Evolutionary conservation across 1,140 invertebrate species (phyloP).

Genomic region (Sycophila sp.): DNA sequence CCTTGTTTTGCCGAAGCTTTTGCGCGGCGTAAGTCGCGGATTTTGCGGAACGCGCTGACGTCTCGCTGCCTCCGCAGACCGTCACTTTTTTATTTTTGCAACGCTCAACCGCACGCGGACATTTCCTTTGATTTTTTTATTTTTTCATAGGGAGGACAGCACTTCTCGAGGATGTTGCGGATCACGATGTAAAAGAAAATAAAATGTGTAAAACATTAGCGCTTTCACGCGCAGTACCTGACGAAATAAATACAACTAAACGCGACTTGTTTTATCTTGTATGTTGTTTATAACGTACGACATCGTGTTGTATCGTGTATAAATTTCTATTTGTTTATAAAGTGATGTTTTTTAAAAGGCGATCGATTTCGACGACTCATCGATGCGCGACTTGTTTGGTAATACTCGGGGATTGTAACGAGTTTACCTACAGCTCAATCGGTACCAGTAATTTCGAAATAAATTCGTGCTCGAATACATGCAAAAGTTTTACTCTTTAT

Average conservation of each 20-base stretch:
- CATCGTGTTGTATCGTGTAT: constrained; percentile 9
- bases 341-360: constrained; percentile 20
- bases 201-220: constrained; percentile 8
- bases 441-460: constrained; percentile 23
- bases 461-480: constrained; percentile 30
- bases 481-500: not conserved
- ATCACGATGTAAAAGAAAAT: too few relatives aligned
- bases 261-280: constrained; percentile 15
- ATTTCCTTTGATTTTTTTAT: constrained; percentile 10
- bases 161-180: too few relatives aligned
- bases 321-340: constrained; percentile 19
- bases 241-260: constrained; percentile 17
- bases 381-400: constrained; percentile 8
- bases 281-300: constrained; percentile 22
- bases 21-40: not conserved
- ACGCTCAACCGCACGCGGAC: not conserved
- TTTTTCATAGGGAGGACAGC: not conserved
- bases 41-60: not conserved
- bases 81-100: constrained; percentile 19
- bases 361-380: not conserved
- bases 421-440: constrained; percentile 9
- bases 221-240: constrained; percentile 18
- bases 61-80: not conserved
- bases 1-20: constrained; percentile 12
- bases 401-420: not conserved